Conservation (phyloP, 2,888 invertebrate species). For the Ecliptopera silaceata region DNA sequence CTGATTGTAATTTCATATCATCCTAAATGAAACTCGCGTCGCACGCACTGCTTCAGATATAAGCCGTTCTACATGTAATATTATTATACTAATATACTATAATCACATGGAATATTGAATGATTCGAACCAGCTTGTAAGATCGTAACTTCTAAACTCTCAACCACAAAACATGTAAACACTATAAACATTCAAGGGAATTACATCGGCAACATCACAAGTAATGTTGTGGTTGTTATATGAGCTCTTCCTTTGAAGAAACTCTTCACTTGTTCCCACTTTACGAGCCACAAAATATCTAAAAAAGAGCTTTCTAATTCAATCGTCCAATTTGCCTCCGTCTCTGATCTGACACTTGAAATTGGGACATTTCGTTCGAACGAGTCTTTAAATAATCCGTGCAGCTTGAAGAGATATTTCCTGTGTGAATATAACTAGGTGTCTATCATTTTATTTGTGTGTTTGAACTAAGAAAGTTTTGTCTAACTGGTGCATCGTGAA, state of each 20-base stretch:
- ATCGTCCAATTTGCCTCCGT: conserved; percentile 28
- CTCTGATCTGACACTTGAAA: conserved; percentile 32
- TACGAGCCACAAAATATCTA: conserved; percentile 27
- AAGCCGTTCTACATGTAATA: background rate
- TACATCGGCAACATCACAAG: conserved; percentile 28
- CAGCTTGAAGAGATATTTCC: conserved; percentile 42
- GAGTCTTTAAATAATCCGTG: conserved; percentile 40
- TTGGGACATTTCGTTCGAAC: conserved; percentile 32
- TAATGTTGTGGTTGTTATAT: conserved; percentile 24
- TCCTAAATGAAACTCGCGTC: background rate
- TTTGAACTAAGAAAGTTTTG: conserved; percentile 49
- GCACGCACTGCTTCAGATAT: background rate
- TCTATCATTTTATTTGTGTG: conserved; percentile 38
- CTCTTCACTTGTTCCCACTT: conserved; percentile 22
- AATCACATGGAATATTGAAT: conserved; percentile 8
- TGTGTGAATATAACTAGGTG: conserved; percentile 37
- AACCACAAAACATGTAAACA: conserved; percentile 33
- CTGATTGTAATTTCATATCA: background rate
- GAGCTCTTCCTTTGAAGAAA: conserved; percentile 22
- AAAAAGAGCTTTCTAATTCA: conserved; percentile 31
- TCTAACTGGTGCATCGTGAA: conserved; percentile 38
- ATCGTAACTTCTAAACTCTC: conserved; percentile 24
- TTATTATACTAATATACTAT: too few relatives aligned
- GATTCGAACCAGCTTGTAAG: conserved; percentile 21
- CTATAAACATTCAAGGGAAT: conserved; percentile 29